Conservation (phyloP, 2,797 vertebrate species). For the Petrocephalus sullivani region DNA sequence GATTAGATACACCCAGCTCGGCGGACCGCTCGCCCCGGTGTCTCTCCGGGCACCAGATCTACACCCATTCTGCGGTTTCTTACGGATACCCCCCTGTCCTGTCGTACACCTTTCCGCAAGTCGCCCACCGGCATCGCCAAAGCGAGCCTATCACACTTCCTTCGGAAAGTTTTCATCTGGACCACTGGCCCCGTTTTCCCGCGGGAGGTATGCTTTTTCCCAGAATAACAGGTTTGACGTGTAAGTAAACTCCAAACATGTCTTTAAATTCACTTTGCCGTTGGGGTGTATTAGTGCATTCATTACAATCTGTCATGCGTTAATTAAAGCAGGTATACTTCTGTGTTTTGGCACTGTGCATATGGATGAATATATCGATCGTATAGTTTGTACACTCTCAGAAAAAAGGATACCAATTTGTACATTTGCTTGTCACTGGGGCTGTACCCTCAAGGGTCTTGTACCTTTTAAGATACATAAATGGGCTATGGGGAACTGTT, state of each 20-base stretch:
- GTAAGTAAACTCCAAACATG: constrained; percentile 66
- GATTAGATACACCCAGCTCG: constrained; percentile 73
- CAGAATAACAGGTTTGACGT: constrained; percentile 90
- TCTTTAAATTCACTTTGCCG: background rate
- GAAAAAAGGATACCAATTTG: no score
- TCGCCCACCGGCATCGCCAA: constrained; percentile 74
- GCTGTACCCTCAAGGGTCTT: no score
- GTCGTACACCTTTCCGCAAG: constrained; percentile 83
- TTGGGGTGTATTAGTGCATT: background rate
- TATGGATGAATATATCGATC: background rate
- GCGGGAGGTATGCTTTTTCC: constrained; percentile 94
- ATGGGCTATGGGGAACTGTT: no score
- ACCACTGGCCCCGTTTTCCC: constrained; percentile 93
- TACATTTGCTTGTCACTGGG: no score
- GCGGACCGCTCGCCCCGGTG: constrained; percentile 75
- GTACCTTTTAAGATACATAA: no score
- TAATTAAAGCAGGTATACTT: background rate
- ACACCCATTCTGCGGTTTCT: constrained; percentile 82
- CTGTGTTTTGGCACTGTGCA: background rate
- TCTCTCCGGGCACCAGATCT: constrained; percentile 87
- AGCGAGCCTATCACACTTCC: constrained; percentile 85
- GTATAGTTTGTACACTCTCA: no score
- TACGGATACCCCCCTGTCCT: constrained; percentile 86
- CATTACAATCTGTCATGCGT: background rate
- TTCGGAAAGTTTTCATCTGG: constrained; percentile 90